phyloP scores from a whole-genome alignment of 2,113 vertebrate species.

The Dicerorhinus sumatrensis region DNA sequence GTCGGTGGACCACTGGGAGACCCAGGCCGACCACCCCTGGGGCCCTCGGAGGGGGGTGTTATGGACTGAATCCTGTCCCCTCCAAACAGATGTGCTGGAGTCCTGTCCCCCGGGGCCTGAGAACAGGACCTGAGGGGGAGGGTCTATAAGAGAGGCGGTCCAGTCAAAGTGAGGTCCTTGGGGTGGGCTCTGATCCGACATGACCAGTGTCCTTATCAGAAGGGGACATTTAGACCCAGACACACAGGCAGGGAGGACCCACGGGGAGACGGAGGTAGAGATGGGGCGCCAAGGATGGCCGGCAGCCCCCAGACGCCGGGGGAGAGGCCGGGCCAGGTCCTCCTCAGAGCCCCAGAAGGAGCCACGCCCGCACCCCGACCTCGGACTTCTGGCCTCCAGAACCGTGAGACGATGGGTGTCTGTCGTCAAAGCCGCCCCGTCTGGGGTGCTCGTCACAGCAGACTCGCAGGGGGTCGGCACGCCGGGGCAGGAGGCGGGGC shows the following conservation, averaged over 20 bases:
- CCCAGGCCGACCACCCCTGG: not conserved
- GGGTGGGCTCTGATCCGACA: too few species aligned
- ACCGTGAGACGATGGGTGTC: not conserved
- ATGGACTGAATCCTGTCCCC: not conserved
- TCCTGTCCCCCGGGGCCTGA: not conserved
- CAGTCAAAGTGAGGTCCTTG: not conserved
- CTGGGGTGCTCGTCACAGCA: not conserved
- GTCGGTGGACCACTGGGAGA: not conserved
- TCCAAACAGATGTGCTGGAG: not conserved
- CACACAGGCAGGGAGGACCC: accelerated
- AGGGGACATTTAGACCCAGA: not conserved
- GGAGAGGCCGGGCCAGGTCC: not conserved
- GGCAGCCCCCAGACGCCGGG: not conserved
- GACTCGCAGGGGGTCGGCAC: not conserved
- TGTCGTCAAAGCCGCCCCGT: accelerated
- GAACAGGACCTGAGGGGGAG: not conserved
- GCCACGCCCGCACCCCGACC: too few species aligned
- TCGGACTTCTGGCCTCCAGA: not conserved
- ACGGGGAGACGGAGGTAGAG: not conserved
- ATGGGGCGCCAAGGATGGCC: accelerated
- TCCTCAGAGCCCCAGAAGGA: not conserved
- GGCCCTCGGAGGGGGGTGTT: too few species aligned
- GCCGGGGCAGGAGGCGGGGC: not conserved
- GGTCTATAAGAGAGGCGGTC: not conserved
- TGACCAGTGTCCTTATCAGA: not conserved